Evolutionary conservation across 2,113 vertebrate genomes (phyloP).

Genomic region (Tychaedon coryphoeus): DNA sequence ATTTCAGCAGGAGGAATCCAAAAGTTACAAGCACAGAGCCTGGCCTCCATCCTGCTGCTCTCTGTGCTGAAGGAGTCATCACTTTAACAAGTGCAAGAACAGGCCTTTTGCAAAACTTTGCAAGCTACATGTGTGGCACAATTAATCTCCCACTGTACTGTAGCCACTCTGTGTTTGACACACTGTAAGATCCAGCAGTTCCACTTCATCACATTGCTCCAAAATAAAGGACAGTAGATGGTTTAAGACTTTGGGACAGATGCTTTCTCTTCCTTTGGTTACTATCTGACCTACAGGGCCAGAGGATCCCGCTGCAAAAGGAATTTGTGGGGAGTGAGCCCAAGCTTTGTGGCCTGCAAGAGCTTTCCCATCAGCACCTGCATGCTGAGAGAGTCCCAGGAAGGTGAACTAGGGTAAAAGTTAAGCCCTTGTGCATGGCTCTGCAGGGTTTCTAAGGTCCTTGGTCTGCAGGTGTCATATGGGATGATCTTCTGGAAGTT

Average conservation of each 20-base stretch:
- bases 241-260: background rate
- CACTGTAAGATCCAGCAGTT: background rate
- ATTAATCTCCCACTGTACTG: background rate
- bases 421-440: background rate
- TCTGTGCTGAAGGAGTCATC: background rate
- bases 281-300: background rate
- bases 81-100: background rate
- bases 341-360: background rate
- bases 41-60: background rate
- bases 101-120: background rate
- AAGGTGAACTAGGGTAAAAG: background rate
- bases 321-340: background rate
- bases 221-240: background rate
- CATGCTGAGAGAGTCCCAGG: background rate
- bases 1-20: background rate
- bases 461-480: background rate
- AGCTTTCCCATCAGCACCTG: background rate
- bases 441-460: background rate
- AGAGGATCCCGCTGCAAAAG: background rate
- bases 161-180: background rate
- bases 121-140: rapidly evolving
- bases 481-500: background rate
- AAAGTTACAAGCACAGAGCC: background rate
- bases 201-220: background rate
- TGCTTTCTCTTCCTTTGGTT: background rate